These are phyloP conservation scores for Cephonodes hylas DNA, from an alignment of 2,888 invertebrate species.

Conservation along the genomic window DNA sequence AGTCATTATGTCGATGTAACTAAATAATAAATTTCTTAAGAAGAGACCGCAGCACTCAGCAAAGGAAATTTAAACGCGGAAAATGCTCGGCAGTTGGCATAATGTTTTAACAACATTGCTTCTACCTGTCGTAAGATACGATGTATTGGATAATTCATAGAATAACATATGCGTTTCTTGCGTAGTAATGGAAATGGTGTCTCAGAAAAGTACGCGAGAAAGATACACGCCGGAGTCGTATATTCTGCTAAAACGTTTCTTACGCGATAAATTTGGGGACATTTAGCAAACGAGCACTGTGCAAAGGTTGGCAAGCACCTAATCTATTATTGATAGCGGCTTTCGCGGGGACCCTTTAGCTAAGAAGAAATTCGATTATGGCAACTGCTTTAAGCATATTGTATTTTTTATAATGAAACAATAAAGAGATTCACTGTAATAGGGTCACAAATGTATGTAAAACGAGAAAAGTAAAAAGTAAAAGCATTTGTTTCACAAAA, in stretches of 20 bases:
- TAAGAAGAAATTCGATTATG: constrained; percentile 41
- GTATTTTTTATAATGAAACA: constrained; percentile 20
- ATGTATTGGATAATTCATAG: constrained; percentile 28
- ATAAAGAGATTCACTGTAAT: neutral
- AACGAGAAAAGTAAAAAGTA: too few species aligned
- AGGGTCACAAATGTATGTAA: neutral
- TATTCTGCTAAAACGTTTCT: constrained; percentile 43
- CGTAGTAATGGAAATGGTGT: constrained; percentile 21
- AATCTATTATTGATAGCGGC: constrained; percentile 59
- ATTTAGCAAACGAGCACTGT: constrained; percentile 46
- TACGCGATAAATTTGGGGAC: constrained; percentile 47
- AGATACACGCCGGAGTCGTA: constrained; percentile 32
- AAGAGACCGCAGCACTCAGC: neutral
- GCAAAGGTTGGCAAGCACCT: constrained; percentile 46
- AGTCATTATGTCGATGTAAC: neutral
- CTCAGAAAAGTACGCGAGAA: constrained; percentile 30
- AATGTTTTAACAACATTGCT: constrained; percentile 8
- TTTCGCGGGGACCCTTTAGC: constrained; percentile 38
- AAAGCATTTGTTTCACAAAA: too few species aligned
- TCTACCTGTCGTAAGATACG: constrained; percentile 19
- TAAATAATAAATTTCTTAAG: neutral
- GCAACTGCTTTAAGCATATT: constrained; percentile 34
- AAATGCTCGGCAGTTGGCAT: neutral
- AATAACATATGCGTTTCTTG: constrained; percentile 33
- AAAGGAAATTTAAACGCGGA: neutral